phyloP scores from a whole-genome alignment of 2,113 vertebrate species.

The Lasiurus cinereus region DNA sequence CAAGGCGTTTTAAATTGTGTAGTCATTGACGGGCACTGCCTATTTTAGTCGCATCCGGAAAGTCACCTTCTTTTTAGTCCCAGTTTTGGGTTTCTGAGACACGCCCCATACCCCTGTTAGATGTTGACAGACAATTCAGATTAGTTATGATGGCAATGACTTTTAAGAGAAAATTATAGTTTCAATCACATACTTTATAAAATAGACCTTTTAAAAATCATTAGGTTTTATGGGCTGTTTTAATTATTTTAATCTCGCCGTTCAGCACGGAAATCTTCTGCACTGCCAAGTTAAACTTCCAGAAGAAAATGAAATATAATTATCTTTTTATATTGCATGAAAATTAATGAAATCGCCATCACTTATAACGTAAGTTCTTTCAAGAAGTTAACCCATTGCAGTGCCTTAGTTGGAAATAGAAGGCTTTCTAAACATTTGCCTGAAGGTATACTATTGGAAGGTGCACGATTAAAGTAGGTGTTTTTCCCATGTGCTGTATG shows the following conservation, averaged over 20 bases:
- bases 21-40: background rate
- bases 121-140: slow-evolving; percentile 22
- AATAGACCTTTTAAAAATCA: slow-evolving; percentile 52
- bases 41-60: background rate
- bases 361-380: slow-evolving; percentile 56
- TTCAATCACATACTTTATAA: slow-evolving; percentile 57
- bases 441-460: background rate
- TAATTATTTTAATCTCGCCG: slow-evolving; percentile 73
- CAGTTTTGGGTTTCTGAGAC: background rate
- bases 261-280: slow-evolving; percentile 68
- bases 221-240: slow-evolving; percentile 69
- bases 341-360: slow-evolving; percentile 76
- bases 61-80: slow-evolving; percentile 33
- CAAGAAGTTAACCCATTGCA: slow-evolving; percentile 49
- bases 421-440: slow-evolving; percentile 46
- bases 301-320: slow-evolving; percentile 77
- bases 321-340: slow-evolving; percentile 71
- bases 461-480: background rate
- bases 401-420: slow-evolving; percentile 29
- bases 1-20: slow-evolving; percentile 1
- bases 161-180: slow-evolving; percentile 60
- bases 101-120: background rate
- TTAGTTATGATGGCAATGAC: slow-evolving; percentile 51
- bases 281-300: slow-evolving; percentile 64
- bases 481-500: background rate